A percentile compares a stretch with the other conserved stretches of the same genome.
Evolutionary conservation across 2,797 vertebrate genomes (phyloP).

Genomic region (Glyptemys insculpta): DNA sequence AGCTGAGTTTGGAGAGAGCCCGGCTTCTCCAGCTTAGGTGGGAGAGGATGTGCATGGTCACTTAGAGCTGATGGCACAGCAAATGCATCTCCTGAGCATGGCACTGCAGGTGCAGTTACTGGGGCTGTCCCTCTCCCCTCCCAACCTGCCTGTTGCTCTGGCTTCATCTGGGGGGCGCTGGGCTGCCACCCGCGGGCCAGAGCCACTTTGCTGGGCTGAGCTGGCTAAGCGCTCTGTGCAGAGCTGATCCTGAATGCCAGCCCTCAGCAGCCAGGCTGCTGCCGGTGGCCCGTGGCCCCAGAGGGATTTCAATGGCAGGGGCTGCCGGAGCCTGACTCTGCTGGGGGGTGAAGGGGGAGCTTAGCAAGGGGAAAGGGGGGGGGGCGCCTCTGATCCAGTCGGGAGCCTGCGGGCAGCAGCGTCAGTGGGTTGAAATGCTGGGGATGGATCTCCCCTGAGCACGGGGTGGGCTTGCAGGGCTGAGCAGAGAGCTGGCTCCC

Average conservation of each 20-base stretch:
- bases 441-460: background rate
- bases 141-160: background rate
- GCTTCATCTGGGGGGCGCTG: background rate
- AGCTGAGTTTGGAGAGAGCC: background rate
- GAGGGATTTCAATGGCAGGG: too few relatives aligned
- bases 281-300: too few relatives aligned
- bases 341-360: background rate
- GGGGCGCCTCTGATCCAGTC: background rate
- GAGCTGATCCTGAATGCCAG: background rate
- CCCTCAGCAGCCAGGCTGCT: background rate
- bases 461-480: background rate
- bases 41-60: rapidly evolving
- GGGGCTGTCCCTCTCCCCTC: rapidly evolving
- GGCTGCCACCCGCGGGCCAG: rapidly evolving
- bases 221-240: too few relatives aligned
- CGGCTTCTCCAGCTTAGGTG: rapidly evolving
- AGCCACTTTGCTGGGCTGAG: background rate
- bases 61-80: background rate
- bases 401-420: background rate
- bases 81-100: background rate
- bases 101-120: background rate
- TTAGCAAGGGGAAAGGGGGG: too few relatives aligned
- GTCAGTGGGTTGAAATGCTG: background rate
- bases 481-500: background rate
- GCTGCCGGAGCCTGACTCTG: too few relatives aligned